Conservation (phyloP, 2,888 invertebrate genomes). For the Andrena haemorrhoa region DNA sequence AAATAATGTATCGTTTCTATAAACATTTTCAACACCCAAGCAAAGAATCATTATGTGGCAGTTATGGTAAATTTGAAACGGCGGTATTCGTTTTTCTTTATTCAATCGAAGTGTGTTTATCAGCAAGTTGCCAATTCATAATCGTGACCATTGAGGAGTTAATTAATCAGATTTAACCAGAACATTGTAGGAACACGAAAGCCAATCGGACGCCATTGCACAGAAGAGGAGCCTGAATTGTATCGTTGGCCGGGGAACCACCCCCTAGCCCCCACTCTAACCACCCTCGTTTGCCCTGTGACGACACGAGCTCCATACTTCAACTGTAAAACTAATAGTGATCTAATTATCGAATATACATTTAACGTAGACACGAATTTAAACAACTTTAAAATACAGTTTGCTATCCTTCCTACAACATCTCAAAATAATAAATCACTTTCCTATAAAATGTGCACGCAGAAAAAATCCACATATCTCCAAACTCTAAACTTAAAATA, state of each 20-base stretch:
- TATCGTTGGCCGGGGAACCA: constrained; percentile 63
- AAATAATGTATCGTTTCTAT: background rate
- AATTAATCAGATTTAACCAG: constrained; percentile 42
- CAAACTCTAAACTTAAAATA: too few species aligned
- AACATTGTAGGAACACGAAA: constrained; percentile 37
- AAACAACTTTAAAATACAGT: background rate
- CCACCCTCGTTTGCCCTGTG: constrained; percentile 45
- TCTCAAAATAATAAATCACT: too few species aligned
- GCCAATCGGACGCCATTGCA: constrained; percentile 65
- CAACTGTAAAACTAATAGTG: background rate
- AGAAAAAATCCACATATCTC: too few species aligned
- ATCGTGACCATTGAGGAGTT: constrained; percentile 13
- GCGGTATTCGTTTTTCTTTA: background rate
- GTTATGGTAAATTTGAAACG: background rate
- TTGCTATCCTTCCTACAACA: too few species aligned
- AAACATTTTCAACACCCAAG: background rate
- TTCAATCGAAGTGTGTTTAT: constrained; percentile 1
- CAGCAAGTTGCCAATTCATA: background rate
- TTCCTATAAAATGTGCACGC: too few species aligned
- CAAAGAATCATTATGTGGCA: background rate
- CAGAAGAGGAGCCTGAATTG: constrained; percentile 54
- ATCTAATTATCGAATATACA: background rate
- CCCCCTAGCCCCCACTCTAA: constrained; percentile 66
- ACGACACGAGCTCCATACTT: constrained; percentile 39
- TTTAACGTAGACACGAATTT: background rate